Percentiles rank a stretch among this genome's conserved stretches.
These are phyloP conservation scores for Bibio marci DNA, from an alignment of 2,888 invertebrate species.

Conservation along the genomic window DNA sequence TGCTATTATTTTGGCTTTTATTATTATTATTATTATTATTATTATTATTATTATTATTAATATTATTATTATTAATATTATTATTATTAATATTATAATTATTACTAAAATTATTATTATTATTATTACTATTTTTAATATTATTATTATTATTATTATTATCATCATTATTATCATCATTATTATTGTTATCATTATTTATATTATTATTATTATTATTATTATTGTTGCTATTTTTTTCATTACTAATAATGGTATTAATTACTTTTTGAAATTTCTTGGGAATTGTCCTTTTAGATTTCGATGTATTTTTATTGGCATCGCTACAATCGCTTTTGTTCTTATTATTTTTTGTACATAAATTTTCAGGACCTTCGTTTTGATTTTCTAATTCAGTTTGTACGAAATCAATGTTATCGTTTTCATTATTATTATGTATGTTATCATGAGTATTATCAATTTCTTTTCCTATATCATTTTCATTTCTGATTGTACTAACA, in stretches of 20 bases:
- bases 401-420: conserved; percentile 2
- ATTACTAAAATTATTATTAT: not conserved
- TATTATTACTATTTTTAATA: not conserved
- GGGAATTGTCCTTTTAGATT: no score
- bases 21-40: conserved; percentile 1
- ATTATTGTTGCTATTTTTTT: not conserved
- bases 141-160: not conserved
- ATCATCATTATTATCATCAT: no score
- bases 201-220: no score
- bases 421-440: conserved; percentile 12
- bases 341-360: conserved; percentile 20
- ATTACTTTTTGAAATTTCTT: no score
- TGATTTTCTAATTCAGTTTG: conserved; percentile 3
- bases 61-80: no score
- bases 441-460: conserved; percentile 9
- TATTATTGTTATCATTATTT: no score
- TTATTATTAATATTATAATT: conserved; percentile 2
- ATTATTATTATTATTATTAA: no score
- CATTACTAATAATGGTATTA: no score
- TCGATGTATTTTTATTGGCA: no score
- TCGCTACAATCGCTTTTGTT: conserved; percentile 20
- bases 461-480: not conserved
- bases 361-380: conserved; percentile 27
- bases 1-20: conserved; percentile 4
- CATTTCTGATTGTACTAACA: not conserved